A percentile compares a stretch with the other conserved stretches of the same genome.
These are phyloP conservation scores for Synergus gifuensis DNA, from an alignment of 2,888 invertebrate species.

Conservation along the genomic window DNA sequence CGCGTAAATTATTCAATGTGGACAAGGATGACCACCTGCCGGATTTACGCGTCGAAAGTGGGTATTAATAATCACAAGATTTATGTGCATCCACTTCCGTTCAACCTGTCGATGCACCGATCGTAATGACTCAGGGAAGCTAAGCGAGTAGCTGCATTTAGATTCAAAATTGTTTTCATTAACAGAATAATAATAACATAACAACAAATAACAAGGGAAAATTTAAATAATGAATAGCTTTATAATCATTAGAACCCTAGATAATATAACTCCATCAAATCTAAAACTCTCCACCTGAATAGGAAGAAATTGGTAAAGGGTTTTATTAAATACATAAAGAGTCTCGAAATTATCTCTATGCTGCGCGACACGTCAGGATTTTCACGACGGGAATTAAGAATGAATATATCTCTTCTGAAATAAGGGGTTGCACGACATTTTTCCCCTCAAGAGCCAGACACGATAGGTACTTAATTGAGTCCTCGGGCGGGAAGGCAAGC, in stretches of 20 bases:
- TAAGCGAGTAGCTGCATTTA: neutral
- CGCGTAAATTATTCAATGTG: conserved; percentile 61
- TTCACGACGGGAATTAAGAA: neutral
- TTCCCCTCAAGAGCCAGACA: neutral
- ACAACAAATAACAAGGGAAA: no score
- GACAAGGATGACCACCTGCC: conserved; percentile 61
- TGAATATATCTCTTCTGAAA: neutral
- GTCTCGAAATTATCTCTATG: neutral
- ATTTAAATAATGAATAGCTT: no score
- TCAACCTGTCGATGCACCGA: neutral
- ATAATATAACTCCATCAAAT: neutral
- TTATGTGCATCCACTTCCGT: conserved; percentile 45
- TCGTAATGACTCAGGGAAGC: neutral
- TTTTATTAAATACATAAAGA: neutral
- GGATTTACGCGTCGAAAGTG: conserved; percentile 62
- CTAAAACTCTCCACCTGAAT: neutral
- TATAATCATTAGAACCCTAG: no score
- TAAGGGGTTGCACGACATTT: conserved; percentile 14
- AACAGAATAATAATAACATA: no score
- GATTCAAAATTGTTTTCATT: neutral
- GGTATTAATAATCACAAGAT: conserved; percentile 65
- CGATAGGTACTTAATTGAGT: conserved; percentile 68
- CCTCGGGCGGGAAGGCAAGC: conserved; percentile 60
- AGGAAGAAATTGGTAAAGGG: neutral
- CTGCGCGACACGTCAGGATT: neutral